Evolutionary conservation across 2,113 vertebrate species (phyloP).

Genomic region (Chaetura pelagica): DNA sequence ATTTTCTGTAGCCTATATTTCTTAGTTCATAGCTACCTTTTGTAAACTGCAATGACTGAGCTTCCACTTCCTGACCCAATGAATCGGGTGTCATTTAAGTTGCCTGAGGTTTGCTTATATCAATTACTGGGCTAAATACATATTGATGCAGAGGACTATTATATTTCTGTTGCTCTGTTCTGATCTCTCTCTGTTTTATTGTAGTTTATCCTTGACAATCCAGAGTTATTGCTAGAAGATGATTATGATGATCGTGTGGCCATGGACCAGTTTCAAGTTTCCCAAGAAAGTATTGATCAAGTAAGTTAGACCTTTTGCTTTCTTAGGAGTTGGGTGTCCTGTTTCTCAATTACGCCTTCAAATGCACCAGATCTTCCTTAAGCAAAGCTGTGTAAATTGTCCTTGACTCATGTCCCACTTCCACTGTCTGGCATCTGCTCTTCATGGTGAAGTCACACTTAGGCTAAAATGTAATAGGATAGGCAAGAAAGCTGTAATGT

Average conservation of each 20-base stretch:
- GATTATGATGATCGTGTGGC: constrained; percentile 54
- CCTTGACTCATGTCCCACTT: neutral
- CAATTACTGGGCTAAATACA: neutral
- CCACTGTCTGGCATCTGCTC: neutral
- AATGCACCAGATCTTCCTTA: neutral
- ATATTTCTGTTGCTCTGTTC: neutral
- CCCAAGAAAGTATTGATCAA: constrained; percentile 75
- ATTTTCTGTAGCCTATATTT: neutral
- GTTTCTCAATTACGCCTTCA: neutral
- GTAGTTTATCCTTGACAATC: constrained; percentile 77
- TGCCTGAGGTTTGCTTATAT: neutral
- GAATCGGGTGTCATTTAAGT: neutral
- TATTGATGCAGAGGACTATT: rapidly evolving
- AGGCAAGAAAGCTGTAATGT: too few relatives aligned
- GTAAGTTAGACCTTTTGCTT: constrained; percentile 56
- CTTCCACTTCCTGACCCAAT: neutral
- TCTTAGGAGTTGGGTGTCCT: neutral
- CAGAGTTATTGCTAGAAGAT: constrained; percentile 62
- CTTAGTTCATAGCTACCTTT: neutral
- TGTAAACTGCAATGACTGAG: neutral
- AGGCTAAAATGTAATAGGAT: neutral
- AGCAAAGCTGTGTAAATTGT: neutral
- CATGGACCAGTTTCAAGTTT: constrained; percentile 57
- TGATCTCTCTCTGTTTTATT: neutral
- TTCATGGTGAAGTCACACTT: neutral